These are phyloP conservation scores for Peromyscus californicus DNA, from an alignment of 2,113 vertebrate genomes.

Conservation along the genomic window DNA sequence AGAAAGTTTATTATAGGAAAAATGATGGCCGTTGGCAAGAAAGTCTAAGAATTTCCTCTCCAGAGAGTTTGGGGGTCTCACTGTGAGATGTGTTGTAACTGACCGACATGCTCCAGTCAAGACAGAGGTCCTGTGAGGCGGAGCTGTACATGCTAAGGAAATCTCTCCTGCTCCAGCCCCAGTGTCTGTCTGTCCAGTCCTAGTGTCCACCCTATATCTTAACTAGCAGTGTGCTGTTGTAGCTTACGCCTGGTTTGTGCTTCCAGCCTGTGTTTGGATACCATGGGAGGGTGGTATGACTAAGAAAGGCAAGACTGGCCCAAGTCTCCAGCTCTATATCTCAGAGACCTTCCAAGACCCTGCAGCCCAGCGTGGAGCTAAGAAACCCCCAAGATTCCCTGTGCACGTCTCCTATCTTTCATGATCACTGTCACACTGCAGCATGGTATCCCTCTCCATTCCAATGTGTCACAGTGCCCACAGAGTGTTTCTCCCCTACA, in stretches of 20 bases:
- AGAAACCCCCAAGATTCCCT: neutral
- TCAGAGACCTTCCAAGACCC: fast-evolving
- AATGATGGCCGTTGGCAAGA: neutral
- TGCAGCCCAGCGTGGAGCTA: too few relatives aligned
- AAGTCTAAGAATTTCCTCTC: neutral
- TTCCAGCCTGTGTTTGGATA: neutral
- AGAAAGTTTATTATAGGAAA: neutral
- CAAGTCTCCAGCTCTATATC: neutral
- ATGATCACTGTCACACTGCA: too few relatives aligned
- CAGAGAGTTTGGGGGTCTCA: neutral
- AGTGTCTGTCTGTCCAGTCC: neutral
- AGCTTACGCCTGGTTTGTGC: neutral
- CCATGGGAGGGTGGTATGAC: neutral
- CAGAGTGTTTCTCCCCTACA: neutral
- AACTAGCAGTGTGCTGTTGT: fast-evolving
- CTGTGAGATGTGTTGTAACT: neutral
- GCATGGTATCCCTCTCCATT: neutral
- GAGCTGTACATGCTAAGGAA: neutral
- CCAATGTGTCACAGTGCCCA: fast-evolving
- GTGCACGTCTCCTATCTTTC: neutral
- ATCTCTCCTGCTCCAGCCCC: fast-evolving
- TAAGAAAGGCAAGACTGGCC: neutral
- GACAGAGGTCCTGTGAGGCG: neutral
- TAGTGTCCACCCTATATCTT: fast-evolving
- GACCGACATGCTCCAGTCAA: neutral